Evolutionary conservation across 2,888 invertebrate genomes (phyloP).

Genomic region (Drosophila mulleri): DNA sequence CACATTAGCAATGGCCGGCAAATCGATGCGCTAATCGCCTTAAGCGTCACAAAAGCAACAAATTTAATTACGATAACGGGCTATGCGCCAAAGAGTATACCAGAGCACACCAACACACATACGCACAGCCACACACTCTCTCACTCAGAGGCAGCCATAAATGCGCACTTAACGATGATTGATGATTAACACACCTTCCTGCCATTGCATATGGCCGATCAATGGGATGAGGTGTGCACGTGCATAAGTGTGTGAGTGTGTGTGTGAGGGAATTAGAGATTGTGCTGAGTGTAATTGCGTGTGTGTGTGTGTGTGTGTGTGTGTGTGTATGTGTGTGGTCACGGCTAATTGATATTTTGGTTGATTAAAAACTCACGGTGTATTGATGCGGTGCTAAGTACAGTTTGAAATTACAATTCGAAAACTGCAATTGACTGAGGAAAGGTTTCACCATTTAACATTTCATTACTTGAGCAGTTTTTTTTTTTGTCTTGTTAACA

Average conservation of each 20-base stretch:
- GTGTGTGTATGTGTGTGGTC: constrained; percentile 7
- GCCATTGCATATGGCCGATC: background rate
- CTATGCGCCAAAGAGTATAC: constrained; percentile 23
- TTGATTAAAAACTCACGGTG: constrained; percentile 6
- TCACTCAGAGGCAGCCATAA: constrained; percentile 31
- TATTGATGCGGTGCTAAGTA: background rate
- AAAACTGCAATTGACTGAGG: background rate
- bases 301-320: constrained; percentile 6
- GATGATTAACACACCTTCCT: constrained; percentile 52
- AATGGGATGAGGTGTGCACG: background rate
- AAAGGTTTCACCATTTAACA: no score
- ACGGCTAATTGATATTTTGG: constrained; percentile 46
- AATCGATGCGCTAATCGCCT: constrained; percentile 60
- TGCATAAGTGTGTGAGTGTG: background rate
- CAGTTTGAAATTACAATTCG: background rate
- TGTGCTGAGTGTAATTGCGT: background rate
- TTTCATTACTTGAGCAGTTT: no score
- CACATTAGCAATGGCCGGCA: constrained; percentile 9
- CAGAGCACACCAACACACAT: constrained; percentile 2
- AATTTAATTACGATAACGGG: constrained; percentile 60
- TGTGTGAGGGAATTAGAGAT: constrained; percentile 6
- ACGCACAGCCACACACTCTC: background rate
- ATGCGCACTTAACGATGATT: constrained; percentile 56
- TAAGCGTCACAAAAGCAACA: constrained; percentile 63
- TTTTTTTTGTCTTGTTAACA: no score